Evolutionary conservation across 2,888 invertebrate species (phyloP), one percentile per base, ranked within the genome.

Genomic region (Pedicia rivosa): DNA sequence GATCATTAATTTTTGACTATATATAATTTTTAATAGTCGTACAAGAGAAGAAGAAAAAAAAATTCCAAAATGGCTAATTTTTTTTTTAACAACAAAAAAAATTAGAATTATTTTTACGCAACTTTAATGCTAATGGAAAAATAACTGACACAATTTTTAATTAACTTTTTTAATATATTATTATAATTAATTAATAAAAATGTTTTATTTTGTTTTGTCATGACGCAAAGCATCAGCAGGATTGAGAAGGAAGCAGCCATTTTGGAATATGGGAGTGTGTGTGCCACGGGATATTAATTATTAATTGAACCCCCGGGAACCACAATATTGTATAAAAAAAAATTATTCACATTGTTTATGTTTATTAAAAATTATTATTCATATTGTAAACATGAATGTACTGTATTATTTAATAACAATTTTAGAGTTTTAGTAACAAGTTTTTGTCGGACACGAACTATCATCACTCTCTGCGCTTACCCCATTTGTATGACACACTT

Each of bases 401-500:
- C 12, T 8, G 17, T 19, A 15, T 29, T 29, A 15, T 29, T 31
- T n/a, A n/a, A n/a, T n/a, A n/a, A n/a, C n/a, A n/a, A n/a, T n/a
- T n/a, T n/a, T n/a, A n/a, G n/a, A n/a, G n/a, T n/a, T 32, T 32
- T 32, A 14, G 20, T 32, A 32, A 32, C 32, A 32, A 32, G 32
- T 32, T 32, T 32, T 31, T 29, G 17, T 32, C 32, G 32, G 37
- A 36, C 37, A 40, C 42, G 35, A 43, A 38, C 36, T 37, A 58
- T 56, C 57, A 59, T 56, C 56, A 60, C 59, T 33, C 38, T 27
- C 28, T 36, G 36, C 71, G 66, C 67, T 67, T 73, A 74, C 73
- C 74, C 73, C 72, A 72, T 72, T 73, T 73, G 72, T 71, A 72
- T 44, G 42, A 42, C 42, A 73, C 73, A 73, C 71, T 72, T 72